Conservation (phyloP, 1,140 invertebrate genomes). For the Anoplolepis gracilipes region DNA sequence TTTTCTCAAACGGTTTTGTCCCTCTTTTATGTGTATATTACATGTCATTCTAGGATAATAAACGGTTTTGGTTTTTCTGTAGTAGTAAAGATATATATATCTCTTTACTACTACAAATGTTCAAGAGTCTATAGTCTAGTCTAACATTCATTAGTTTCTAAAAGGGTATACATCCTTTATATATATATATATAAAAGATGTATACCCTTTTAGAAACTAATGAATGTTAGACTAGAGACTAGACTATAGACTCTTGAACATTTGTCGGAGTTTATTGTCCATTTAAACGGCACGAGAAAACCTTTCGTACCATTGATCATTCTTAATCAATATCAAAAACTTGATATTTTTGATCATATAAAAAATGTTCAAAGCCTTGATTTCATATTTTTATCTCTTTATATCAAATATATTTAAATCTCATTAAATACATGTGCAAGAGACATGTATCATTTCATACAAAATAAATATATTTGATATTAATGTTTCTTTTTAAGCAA, state of each 20-base stretch:
- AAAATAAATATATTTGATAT: background rate
- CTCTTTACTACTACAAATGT: constrained; percentile 3
- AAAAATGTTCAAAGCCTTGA: background rate
- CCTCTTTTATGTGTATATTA: background rate
- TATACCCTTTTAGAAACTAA: background rate
- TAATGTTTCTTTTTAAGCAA: background rate
- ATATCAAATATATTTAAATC: too few relatives aligned
- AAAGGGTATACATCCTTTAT: too few relatives aligned
- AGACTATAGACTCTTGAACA: background rate
- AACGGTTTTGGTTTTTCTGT: background rate
- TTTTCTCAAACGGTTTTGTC: background rate
- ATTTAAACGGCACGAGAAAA: background rate
- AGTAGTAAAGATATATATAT: background rate
- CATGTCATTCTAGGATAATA: background rate
- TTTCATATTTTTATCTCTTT: constrained; percentile 6
- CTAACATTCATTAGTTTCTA: background rate
- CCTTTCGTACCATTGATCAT: background rate
- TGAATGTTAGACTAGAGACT: background rate
- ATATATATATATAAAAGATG: too few relatives aligned
- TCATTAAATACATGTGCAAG: background rate
- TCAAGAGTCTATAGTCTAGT: background rate
- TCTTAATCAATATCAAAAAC: too few relatives aligned
- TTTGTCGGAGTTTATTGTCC: constrained; percentile 10
- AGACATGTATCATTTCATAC: background rate
- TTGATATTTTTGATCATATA: too few relatives aligned